Conservation (phyloP, 1,140 invertebrate genomes). For the Drosophila simulans region DNA sequence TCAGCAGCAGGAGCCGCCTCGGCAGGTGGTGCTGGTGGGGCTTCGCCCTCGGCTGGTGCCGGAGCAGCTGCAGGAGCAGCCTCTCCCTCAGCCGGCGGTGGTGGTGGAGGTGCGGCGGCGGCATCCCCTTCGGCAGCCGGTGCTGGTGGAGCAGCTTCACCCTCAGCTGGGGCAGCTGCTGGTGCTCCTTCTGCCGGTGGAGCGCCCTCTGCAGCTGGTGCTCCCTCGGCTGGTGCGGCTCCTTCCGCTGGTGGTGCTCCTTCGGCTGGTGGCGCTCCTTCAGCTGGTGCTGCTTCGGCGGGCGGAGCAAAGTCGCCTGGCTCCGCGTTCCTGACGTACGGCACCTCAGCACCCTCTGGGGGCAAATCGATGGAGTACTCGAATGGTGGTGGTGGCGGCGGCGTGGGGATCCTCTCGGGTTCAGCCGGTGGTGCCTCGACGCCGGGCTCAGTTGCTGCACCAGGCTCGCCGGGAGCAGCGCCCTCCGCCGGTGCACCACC, state of each 20-base stretch:
- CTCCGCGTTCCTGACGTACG: slow-evolving; percentile 82
- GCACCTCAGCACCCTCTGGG: slow-evolving; percentile 84
- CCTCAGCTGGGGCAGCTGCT: slow-evolving; percentile 73
- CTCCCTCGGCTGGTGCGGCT: slow-evolving; percentile 77
- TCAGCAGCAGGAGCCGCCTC: slow-evolving; percentile 41
- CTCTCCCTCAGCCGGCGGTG: slow-evolving; percentile 63
- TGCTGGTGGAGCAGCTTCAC: slow-evolving; percentile 55
- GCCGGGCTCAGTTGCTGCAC: slow-evolving; percentile 8
- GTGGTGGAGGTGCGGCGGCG: slow-evolving; percentile 65
- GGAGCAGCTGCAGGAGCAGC: slow-evolving; percentile 67
- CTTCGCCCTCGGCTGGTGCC: slow-evolving; percentile 66
- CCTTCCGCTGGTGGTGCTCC: slow-evolving; percentile 77
- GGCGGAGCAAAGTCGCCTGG: slow-evolving; percentile 73
- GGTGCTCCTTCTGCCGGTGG: slow-evolving; percentile 58
- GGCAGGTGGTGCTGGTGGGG: slow-evolving; percentile 29
- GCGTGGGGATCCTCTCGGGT: slow-evolving; percentile 70
- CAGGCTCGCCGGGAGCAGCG: slow-evolving; percentile 41
- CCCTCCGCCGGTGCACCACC: slow-evolving; percentile 19
- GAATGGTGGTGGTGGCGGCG: slow-evolving; percentile 83
- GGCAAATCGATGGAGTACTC: slow-evolving; percentile 84
- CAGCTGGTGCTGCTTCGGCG: slow-evolving; percentile 67
- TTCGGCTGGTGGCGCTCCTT: slow-evolving; percentile 65
- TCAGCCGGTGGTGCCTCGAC: slow-evolving; percentile 47
- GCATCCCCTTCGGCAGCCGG: slow-evolving; percentile 70
- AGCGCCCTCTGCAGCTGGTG: slow-evolving; percentile 64